A percentile compares a stretch with the other conserved stretches of the same genome.
phyloP scores from a whole-genome alignment of 2,113 vertebrate genomes.

The Apodemus sylvaticus region DNA sequence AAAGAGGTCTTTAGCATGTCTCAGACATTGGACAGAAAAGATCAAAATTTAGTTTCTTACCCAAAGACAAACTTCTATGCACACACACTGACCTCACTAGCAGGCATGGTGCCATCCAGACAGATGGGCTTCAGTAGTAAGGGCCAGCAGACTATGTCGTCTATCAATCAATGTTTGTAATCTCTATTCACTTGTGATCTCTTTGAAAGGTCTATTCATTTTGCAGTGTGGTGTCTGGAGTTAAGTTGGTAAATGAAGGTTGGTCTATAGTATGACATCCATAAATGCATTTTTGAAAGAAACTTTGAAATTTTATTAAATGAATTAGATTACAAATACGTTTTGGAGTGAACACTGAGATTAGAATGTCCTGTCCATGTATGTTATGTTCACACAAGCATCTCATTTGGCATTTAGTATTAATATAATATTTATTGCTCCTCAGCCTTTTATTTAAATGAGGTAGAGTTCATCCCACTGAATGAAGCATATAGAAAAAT shows the following conservation, averaged over 20 bases:
- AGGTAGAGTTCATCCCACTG: neutral
- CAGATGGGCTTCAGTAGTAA: neutral
- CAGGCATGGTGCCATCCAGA: neutral
- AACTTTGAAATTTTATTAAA: neutral
- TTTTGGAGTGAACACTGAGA: neutral
- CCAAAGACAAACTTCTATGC: neutral
- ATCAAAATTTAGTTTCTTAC: neutral
- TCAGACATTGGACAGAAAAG: neutral
- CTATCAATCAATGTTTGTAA: neutral
- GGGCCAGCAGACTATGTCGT: neutral
- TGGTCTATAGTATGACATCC: neutral
- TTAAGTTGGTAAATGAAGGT: conserved; percentile 16
- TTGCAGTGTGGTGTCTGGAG: neutral
- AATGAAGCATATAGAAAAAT: neutral
- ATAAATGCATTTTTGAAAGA: neutral
- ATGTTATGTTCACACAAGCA: neutral
- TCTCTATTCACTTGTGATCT: neutral
- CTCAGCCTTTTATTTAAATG: neutral
- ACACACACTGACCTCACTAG: neutral
- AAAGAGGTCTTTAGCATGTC: neutral
- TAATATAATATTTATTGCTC: neutral
- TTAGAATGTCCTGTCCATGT: neutral
- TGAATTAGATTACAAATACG: neutral
- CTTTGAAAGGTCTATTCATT: conserved; percentile 28
- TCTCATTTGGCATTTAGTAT: neutral